Base-by-base conservation (phyloP, 2,888 invertebrate genomes). In the Apantesis nais region DNA sequence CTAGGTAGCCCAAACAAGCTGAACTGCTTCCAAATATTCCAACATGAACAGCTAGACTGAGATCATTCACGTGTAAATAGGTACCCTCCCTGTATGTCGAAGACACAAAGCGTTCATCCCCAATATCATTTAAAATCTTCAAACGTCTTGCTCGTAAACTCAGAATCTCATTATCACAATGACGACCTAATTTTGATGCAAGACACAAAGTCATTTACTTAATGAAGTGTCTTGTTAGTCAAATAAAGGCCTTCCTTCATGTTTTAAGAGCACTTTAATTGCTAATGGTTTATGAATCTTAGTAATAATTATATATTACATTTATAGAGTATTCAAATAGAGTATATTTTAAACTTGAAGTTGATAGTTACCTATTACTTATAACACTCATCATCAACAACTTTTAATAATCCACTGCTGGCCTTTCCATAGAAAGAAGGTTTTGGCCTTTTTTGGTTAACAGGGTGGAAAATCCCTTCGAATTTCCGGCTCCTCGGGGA, bases 91-190 rank as follows among this genome's bases (percentile, higher is more conserved):
- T 22, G 48, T 19, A 48, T 48, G 22, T 22, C 22, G 48, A 19
- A 19, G 8, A 8, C 48, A 22, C 5, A 4, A 19, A 48, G 22
- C 19, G n/a, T 52, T 52, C n/a, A 0, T 52, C 11, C 52, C n/a
- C n/a, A 34, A 52, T 52, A n/a, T 29, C 34, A 65, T 65, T 65
- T 34, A n/a, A 65, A 65, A 52, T 65, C 52, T n/a, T 31, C 16
- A 48, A 65, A n/a, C 65, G 65, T 65, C 31, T 16, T 11, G 31
- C n/a, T 48, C 65, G 34, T 65, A 48, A 65, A 65, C 34, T 65
- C 22, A 14, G n/a, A 65, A 41, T 52, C 52, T 65, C 41, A 65
- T 67, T 61, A 61, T 61, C 61, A 58, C 22, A 60, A 61, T 61
- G 25, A 22, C 25, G 14, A 14, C 22, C 34, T n/a, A 52, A 65